phyloP scores from a whole-genome alignment of 2,113 vertebrate genomes.

The Bettongia penicillata region DNA sequence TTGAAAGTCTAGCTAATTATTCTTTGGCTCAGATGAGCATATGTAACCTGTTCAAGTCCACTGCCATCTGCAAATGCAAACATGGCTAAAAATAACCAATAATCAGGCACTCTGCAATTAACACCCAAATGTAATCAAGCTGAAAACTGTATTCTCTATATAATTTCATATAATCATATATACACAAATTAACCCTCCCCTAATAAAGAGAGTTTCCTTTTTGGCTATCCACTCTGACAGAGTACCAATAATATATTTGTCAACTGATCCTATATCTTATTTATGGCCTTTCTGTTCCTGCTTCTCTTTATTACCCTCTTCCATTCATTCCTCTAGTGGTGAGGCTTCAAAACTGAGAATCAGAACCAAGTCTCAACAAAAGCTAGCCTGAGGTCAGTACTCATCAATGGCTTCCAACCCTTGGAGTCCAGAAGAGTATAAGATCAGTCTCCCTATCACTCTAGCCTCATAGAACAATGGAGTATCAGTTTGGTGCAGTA shows the following conservation, averaged over 20 bases:
- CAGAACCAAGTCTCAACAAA: not conserved
- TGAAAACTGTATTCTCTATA: not conserved
- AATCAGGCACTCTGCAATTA: slow-evolving; percentile 5
- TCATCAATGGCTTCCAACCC: not conserved
- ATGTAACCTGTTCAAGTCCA: not conserved
- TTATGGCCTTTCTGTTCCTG: not conserved
- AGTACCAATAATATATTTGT: not conserved
- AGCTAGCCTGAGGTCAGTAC: not conserved
- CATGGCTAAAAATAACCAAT: not conserved
- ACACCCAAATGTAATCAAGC: slow-evolving; percentile 34
- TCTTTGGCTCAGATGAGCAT: not conserved
- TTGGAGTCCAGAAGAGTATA: not conserved
- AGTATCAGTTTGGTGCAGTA: not conserved
- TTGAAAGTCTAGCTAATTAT: not conserved
- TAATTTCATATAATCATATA: not conserved
- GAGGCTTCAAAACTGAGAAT: not conserved
- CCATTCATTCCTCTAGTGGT: not conserved
- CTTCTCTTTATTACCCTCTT: not conserved
- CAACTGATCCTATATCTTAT: not conserved
- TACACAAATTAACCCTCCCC: slow-evolving; percentile 22
- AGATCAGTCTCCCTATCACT: not conserved
- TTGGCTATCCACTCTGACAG: not conserved
- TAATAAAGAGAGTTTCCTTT: slow-evolving; percentile 18
- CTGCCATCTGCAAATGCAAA: not conserved
- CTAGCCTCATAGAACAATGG: not conserved